Evolutionary conservation across 2,888 invertebrate species (phyloP), one percentile per base, ranked within the genome.

Genomic region (Sinelater perroti): DNA sequence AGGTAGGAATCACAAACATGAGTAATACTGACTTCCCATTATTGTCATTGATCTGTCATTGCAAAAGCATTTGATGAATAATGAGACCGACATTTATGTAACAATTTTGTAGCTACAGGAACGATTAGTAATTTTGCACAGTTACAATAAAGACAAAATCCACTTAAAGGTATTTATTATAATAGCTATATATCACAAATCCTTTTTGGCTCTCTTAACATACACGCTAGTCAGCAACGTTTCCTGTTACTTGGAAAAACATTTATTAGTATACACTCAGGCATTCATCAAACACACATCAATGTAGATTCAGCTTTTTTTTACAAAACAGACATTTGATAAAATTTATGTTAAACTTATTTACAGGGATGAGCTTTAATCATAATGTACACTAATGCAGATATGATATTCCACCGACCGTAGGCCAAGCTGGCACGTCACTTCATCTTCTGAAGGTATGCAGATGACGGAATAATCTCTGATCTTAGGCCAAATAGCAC

Each of bases 171-270:
- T 74, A 74, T 77, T 75, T 76, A 76, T 85, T 78, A 76, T 77
- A 85, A 85, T 85, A 85, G 83, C 83, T 85, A 84, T 85, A 79
- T 85, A 86, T 86, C 86, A 86, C 86, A 86, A 85, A 85, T 85
- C 85, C 84, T 85, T 85, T 85, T 86, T 85, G 85, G 85, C 84
- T 85, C 83, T 84, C 83, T 77, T 75, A 83, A 84, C 85, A 85
- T 83, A 84, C 85, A 85, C 84, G 78, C 83, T 82, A 83, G 80
- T 82, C 82, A 67, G 72, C 72, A 74, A 74, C 73, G 75, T 74
- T 64, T 64, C 72, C 71, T 69, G 71, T 70, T 74, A 74, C 70
- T 75, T 74, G 73, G 69, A 73, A 75, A 73, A 75, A 75, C 74
- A 74, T 73, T 66, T 72, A 74, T 73, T 73, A 73, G 69, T 75